Conservation (phyloP, 2,888 invertebrate genomes). For the Eilema griseolum region DNA sequence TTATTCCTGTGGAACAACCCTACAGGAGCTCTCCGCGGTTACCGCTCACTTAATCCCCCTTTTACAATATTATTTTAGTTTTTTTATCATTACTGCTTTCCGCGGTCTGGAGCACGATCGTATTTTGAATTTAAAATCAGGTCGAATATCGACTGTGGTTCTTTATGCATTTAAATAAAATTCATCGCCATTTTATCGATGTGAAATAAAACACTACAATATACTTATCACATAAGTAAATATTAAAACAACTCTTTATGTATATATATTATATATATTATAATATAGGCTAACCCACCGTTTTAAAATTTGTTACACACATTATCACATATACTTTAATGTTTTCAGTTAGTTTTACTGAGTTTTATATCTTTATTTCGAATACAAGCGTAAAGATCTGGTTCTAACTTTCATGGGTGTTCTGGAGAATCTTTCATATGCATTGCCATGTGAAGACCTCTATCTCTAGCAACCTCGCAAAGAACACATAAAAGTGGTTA, state of each 20-base stretch:
- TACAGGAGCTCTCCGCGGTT: slow-evolving; percentile 28
- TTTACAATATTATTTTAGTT: slow-evolving; percentile 40
- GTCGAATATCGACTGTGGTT: slow-evolving; percentile 29
- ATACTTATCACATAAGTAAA: too few species aligned
- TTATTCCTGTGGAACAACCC: slow-evolving; percentile 21
- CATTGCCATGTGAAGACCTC: too few species aligned
- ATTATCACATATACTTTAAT: too few species aligned
- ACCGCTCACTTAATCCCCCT: slow-evolving; percentile 18
- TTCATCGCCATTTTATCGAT: neutral
- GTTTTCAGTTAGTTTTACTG: too few species aligned
- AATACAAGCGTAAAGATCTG: too few species aligned
- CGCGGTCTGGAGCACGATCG: slow-evolving; percentile 40
- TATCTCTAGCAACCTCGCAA: neutral
- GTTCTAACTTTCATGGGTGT: too few species aligned
- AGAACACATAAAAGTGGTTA: neutral
- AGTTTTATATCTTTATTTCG: too few species aligned
- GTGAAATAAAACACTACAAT: neutral
- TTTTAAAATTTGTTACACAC: too few species aligned
- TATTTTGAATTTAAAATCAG: slow-evolving; percentile 47
- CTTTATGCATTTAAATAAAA: slow-evolving; percentile 21
- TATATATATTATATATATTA: too few species aligned
- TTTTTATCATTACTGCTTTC: slow-evolving; percentile 36
- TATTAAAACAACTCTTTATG: too few species aligned
- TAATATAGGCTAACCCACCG: too few species aligned
- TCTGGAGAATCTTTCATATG: too few species aligned